Evolutionary conservation across 2,888 invertebrate genomes (phyloP), one percentile per base, ranked within the genome.

Genomic region (Cheilosia vernalis): DNA sequence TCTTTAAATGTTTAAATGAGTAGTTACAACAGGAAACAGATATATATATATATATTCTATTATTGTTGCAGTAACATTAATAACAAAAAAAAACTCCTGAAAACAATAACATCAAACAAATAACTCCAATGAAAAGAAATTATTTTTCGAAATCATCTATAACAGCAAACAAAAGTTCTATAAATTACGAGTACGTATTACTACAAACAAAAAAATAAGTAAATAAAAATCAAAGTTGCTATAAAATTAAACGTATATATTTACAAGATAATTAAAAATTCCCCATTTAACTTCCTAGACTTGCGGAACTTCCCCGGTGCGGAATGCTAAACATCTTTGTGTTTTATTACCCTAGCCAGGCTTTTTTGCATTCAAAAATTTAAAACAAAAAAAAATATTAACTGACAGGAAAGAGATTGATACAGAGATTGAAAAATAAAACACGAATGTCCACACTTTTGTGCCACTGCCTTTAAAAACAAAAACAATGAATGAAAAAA

Each of bases 111-210:
- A 33, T 24, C 13, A 42, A 10, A 61, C 19, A 37, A 27, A 73
- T 21, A 60, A 61, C 58, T 72, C 44, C 47, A 69, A 69, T 37
- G 37, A 60, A 66, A 27, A 10, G 44, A 58, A 69, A 40, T 61
- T 83, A 79, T 79, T 83, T 83, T 79, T 83, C 17, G 79, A 83
- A 53, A 53, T 79, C 55, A 77, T 42, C 44, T 77, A 77, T 82
- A 78, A 77, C 27, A 42, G 17, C n/a, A n/a, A n/a, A n/a, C 42
- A 74, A 51, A 61, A 49, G 51, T 55, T 66, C 49, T 73, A 51
- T 55, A 78, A 63, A 63, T 53, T 10, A 21, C 1, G 21, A 21
- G 21, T 21, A 9, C n/a, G 24, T 21, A 53, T 42, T 27, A 70
- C 17, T 24, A 49, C 19, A 21, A 49, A 56, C 21, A n/a, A 40